Percentiles rank a stretch among this genome's conserved stretches.
Evolutionary conservation across 2,113 vertebrate genomes (phyloP).

Genomic region (Chloropsis cyanopogon): DNA sequence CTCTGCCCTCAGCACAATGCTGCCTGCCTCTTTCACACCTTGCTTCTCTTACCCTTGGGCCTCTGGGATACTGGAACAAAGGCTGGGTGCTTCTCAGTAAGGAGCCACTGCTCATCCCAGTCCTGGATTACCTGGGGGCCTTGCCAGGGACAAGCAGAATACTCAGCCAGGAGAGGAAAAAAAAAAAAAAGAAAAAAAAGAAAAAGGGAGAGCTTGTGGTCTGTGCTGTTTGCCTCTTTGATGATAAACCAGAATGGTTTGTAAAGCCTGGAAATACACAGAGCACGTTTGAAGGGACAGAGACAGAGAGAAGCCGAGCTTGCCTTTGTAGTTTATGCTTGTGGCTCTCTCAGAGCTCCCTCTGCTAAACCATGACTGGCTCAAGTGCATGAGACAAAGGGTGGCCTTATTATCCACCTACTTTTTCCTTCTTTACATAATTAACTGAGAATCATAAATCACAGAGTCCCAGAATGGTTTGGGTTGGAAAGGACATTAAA

Average conservation of each 20-base stretch:
- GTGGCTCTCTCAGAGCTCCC: background rate
- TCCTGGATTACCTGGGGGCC: background rate
- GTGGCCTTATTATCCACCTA: background rate
- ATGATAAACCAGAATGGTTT: background rate
- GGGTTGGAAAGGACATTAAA: background rate
- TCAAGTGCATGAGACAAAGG: background rate
- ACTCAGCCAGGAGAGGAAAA: fast-evolving
- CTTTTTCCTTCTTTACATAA: background rate
- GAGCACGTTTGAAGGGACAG: background rate
- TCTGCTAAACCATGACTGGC: background rate
- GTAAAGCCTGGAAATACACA: background rate
- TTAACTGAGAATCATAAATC: background rate
- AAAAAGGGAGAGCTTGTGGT: background rate
- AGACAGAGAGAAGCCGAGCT: background rate
- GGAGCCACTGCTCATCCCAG: background rate
- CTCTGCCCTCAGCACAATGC: background rate
- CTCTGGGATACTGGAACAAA: background rate
- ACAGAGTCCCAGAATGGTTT: background rate
- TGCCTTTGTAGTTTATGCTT: background rate
- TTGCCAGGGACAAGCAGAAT: background rate
- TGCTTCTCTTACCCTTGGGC: background rate
- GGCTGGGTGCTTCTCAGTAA: background rate
- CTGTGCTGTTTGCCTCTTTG: background rate
- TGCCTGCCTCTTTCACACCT: background rate
- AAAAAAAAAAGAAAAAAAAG: fast-evolving